A percentile compares a stretch with the other conserved stretches of the same genome.
These are phyloP conservation scores for Notospermus geniculatus DNA, from an alignment of 1,140 invertebrate genomes.

Conservation along the genomic window DNA sequence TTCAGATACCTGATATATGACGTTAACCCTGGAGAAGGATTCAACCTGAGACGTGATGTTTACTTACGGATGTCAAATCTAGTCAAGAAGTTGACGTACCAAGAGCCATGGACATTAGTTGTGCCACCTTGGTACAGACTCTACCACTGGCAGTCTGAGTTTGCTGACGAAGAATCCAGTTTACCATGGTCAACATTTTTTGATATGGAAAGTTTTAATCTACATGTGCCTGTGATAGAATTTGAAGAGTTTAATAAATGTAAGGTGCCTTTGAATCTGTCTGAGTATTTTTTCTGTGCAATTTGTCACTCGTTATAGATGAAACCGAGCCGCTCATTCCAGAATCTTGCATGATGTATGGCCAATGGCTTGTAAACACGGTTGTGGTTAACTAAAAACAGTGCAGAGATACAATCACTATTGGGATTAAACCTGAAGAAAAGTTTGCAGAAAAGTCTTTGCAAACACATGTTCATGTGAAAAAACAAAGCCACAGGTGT, in stretches of 20 bases:
- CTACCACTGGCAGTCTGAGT: conserved; percentile 83
- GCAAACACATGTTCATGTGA: no score
- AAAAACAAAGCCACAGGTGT: no score
- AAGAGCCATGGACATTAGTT: conserved; percentile 60
- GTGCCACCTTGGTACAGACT: conserved; percentile 87
- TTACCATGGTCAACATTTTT: conserved; percentile 84
- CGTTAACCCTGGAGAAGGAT: conserved; percentile 92
- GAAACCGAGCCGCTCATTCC: no score
- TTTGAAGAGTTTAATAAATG: conserved; percentile 73
- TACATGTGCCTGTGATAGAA: conserved; percentile 84
- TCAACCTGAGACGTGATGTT: conserved; percentile 93
- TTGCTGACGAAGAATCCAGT: conserved; percentile 59
- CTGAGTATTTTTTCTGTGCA: no score
- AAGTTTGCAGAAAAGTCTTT: no score
- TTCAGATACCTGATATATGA: conserved; percentile 78
- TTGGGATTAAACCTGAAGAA: no score
- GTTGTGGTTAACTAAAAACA: no score
- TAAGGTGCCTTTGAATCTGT: no score
- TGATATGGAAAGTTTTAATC: conserved; percentile 74
- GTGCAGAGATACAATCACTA: no score
- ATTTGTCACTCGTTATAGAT: no score
- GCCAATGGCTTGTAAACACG: no score
- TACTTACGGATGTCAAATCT: conserved; percentile 88
- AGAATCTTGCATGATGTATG: no score
- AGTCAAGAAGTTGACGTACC: conserved; percentile 64